Conservation (phyloP, 2,888 invertebrate genomes). For the Tuta absoluta region DNA sequence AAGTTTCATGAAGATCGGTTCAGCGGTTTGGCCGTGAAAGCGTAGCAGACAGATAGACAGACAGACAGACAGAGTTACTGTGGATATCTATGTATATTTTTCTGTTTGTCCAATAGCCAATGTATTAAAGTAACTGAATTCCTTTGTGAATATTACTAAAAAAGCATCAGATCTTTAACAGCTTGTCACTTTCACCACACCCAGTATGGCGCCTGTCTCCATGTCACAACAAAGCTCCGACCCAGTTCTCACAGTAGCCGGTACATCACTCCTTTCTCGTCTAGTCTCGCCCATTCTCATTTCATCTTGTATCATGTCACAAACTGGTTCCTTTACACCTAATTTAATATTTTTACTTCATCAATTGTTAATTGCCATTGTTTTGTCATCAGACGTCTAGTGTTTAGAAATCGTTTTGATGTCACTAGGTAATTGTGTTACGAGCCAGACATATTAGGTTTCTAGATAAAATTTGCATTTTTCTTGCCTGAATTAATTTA, state of each 20-base stretch:
- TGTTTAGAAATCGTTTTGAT: conserved; percentile 15
- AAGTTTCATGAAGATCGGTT: too few relatives aligned
- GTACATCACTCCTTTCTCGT: conserved; percentile 37
- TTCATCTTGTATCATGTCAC: conserved; percentile 43
- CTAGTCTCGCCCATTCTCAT: conserved; percentile 1
- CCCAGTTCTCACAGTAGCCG: conserved; percentile 74
- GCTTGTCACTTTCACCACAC: conserved; percentile 45
- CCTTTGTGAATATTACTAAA: too few relatives aligned
- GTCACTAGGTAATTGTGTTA: conserved; percentile 18
- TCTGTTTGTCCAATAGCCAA: too few relatives aligned
- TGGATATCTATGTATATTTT: too few relatives aligned
- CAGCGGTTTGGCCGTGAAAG: too few relatives aligned
- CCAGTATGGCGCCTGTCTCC: conserved; percentile 60
- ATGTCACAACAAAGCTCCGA: conserved; percentile 68
- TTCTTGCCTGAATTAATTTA: not conserved
- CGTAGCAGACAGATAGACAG: too few relatives aligned
- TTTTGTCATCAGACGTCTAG: conserved; percentile 21
- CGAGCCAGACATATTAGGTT: not conserved
- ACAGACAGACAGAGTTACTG: too few relatives aligned
- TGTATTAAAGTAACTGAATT: too few relatives aligned
- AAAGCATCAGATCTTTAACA: too few relatives aligned
- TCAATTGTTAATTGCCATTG: conserved; percentile 27
- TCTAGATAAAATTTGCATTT: not conserved
- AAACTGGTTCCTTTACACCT: conserved; percentile 44
- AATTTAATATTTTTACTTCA: conserved; percentile 33